Base-by-base conservation (phyloP, 1,140 invertebrate genomes). In the Lithobius niger region DNA sequence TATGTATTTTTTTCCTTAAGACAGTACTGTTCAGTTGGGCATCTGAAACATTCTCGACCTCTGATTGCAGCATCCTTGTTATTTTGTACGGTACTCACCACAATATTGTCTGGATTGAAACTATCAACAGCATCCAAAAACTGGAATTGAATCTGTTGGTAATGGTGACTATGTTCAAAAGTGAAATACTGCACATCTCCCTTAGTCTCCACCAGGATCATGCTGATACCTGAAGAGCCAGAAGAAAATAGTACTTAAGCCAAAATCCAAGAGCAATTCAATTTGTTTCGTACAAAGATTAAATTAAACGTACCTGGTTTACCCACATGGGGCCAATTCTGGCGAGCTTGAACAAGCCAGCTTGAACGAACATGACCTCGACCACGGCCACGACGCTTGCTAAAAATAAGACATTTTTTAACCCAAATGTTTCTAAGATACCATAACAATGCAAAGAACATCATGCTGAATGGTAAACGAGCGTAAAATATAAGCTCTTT, bases 101-200 rank as follows among this genome's bases (percentile, higher is more conserved):
- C 76, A 60, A 91, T 81, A 66, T 82, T 84, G 61, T 90, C 83
- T 1, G 86, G 82, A 69, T 90, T 82, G 21, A 84, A 74, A 61
- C 80, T 82, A 66, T 88, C 83, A 18, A 91, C 82, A 50, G 86
- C 86, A 59, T 81, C 71, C 25, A 87, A 71, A 66, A 91, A 92
- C 64, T 75, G 73, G 50, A 77, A 74, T 64, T 90, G 84, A 24
- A 86, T 69, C 62, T 82, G 73, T 65, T 83, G 83, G 67, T 94
- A 94, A 18, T 79, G 74, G 25, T 74, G 67, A 66, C 75, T 86
- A 62, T 94, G 89, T 58, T 88, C 83, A 68, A 83, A 93, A 3
- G 77, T 73, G 67, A 93, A 95, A 67, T 82, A 83, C 40, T 76
- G 76, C 47, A 70, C 64, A 16, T 69, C 73, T 59, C 69, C 65